Conservation (phyloP, 2,113 vertebrate species). For the Notarius lentiginosus region DNA sequence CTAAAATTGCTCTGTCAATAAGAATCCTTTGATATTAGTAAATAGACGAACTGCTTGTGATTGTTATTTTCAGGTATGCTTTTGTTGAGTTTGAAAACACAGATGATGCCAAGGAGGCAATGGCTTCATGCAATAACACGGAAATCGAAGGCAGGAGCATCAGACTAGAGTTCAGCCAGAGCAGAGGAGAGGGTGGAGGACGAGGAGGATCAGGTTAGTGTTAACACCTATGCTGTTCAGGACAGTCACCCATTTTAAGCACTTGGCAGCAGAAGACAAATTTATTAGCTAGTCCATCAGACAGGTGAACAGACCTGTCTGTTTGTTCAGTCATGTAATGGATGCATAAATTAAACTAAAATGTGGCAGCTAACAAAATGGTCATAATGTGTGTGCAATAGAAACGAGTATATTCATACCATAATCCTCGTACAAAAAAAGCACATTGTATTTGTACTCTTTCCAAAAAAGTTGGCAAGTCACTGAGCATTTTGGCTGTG, state of each 20-base stretch:
- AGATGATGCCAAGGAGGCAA: conserved; percentile 89
- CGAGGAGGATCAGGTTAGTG: conserved; percentile 67
- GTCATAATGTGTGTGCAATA: neutral
- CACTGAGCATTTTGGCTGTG: neutral
- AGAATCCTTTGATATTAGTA: neutral
- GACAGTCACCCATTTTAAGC: neutral
- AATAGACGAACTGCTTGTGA: neutral
- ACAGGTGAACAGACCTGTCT: neutral
- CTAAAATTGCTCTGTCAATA: neutral
- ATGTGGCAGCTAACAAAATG: neutral
- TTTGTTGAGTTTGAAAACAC: conserved; percentile 86
- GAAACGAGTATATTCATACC: neutral
- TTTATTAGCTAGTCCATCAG: neutral
- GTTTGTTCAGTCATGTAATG: neutral
- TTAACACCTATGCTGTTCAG: neutral
- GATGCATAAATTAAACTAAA: neutral
- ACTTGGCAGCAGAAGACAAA: neutral
- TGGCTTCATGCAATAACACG: conserved; percentile 86
- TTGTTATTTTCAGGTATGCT: conserved; percentile 66
- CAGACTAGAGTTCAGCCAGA: conserved; percentile 84
- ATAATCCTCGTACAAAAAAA: neutral
- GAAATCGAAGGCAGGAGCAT: conserved; percentile 90
- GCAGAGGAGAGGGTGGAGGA: conserved; percentile 65
- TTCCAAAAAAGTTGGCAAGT: neutral
- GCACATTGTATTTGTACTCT: neutral